phyloP scores from a whole-genome alignment of 2,113 vertebrate species.

The Syngnathus typhle region DNA sequence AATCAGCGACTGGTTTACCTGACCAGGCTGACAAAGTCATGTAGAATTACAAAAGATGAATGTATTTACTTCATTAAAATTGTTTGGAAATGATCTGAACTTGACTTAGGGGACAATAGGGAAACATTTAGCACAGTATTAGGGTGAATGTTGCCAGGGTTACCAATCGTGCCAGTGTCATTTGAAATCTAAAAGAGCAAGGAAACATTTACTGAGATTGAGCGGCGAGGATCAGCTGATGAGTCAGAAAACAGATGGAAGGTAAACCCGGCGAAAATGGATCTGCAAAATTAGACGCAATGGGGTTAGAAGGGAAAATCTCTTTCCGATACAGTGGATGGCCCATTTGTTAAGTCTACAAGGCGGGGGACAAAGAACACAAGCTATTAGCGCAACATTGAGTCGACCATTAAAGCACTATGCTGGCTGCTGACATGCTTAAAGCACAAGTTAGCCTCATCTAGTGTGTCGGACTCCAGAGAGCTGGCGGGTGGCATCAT shows the following conservation, averaged over 20 bases:
- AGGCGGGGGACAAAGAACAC: constrained; percentile 21
- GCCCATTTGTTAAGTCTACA: constrained; percentile 44
- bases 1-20: no score
- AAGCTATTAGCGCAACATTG: constrained; percentile 47
- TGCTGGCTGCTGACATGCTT: constrained; percentile 46
- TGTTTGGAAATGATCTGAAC: constrained; percentile 13
- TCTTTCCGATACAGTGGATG: constrained; percentile 39
- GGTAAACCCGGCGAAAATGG: constrained; percentile 23
- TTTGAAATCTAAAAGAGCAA: constrained; percentile 22
- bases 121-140: neutral
- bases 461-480: constrained; percentile 18
- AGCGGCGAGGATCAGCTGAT: constrained; percentile 39
- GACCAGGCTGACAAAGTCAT: no score
- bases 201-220: constrained; percentile 51
- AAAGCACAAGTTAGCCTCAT: constrained; percentile 29
- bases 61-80: no score
- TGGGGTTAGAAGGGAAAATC: constrained; percentile 29
- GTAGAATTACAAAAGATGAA: no score
- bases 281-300: constrained; percentile 30
- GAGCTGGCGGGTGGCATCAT: constrained; percentile 19
- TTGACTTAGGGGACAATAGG: neutral
- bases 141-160: neutral
- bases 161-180: neutral
- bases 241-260: constrained; percentile 39
- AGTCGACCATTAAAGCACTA: constrained; percentile 52